Conservation (phyloP, 2,113 vertebrate species). For the Gymnobelideus leadbeateri region DNA sequence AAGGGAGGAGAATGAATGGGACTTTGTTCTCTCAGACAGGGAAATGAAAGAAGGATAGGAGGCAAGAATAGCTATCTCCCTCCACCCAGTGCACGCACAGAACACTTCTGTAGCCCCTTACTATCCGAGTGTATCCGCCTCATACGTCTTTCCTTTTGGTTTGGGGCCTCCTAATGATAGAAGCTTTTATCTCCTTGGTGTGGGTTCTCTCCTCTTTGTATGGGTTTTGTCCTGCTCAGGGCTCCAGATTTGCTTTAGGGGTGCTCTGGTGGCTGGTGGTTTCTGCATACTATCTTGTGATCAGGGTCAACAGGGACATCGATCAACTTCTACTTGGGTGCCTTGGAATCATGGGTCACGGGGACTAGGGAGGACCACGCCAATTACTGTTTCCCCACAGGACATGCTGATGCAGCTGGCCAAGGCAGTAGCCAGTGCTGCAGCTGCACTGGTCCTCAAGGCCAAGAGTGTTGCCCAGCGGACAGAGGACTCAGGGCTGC, state of each 20-base stretch:
- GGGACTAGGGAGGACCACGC: background rate
- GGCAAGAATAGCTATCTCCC: conserved; percentile 17
- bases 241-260: conserved; percentile 54
- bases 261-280: conserved; percentile 67
- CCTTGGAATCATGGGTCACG: conserved; percentile 15
- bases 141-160: conserved; percentile 55
- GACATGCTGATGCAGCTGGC: conserved; percentile 98
- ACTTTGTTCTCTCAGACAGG: conserved; percentile 36
- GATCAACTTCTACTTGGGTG: conserved; percentile 67
- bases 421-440: conserved; percentile 95
- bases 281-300: conserved; percentile 71
- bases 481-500: conserved; percentile 91
- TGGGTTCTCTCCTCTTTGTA: conserved; percentile 56
- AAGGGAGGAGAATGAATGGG: background rate
- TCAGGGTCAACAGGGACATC: conserved; percentile 72
- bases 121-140: conserved; percentile 77
- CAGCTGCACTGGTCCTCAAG: conserved; percentile 94
- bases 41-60: conserved; percentile 72
- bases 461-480: conserved; percentile 98
- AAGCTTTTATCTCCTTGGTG: conserved; percentile 50
- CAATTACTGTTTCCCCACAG: conserved; percentile 76
- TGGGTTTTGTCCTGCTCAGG: conserved; percentile 53
- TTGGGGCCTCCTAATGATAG: conserved; percentile 28
- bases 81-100: background rate
- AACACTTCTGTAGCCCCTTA: conserved; percentile 12